Evolutionary conservation across 1,140 invertebrate genomes (phyloP).

Genomic region (Lordiphosa clarofinis): DNA sequence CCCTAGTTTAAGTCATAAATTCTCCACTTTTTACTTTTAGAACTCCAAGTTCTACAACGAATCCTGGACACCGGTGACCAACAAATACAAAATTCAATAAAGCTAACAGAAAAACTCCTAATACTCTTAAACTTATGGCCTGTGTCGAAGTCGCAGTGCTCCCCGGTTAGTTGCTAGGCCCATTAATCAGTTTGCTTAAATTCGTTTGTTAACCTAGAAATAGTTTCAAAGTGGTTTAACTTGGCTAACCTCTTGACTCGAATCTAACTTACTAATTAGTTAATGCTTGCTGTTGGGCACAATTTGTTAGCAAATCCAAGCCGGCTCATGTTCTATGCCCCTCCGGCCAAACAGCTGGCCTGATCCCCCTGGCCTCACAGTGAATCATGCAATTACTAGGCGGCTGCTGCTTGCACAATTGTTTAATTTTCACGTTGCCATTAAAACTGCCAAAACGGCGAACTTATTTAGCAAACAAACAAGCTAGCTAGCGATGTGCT

Average conservation of each 20-base stretch:
- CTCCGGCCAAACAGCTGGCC: constrained; percentile 35
- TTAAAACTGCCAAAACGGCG: constrained; percentile 42
- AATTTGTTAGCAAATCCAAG: constrained; percentile 1
- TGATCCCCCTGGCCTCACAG: constrained; percentile 11
- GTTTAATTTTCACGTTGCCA: constrained; percentile 74
- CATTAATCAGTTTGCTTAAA: constrained; percentile 50
- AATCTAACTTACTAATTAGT: constrained; percentile 28
- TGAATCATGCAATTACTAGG: constrained; percentile 68
- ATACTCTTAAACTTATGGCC: too few relatives aligned
- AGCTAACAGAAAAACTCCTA: too few relatives aligned
- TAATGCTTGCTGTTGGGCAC: background rate
- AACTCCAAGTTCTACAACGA: too few relatives aligned
- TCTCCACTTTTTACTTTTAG: too few relatives aligned
- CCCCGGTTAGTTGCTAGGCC: constrained; percentile 1
- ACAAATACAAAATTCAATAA: too few relatives aligned
- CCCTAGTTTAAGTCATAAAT: too few relatives aligned
- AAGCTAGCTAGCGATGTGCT: constrained; percentile 25
- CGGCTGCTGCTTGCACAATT: constrained; percentile 61
- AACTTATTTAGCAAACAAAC: constrained; percentile 38
- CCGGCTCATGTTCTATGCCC: constrained; percentile 19
- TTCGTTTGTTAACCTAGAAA: constrained; percentile 44
- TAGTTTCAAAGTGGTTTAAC: constrained; percentile 37
- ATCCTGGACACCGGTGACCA: too few relatives aligned
- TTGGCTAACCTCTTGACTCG: constrained; percentile 8
- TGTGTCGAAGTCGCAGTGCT: background rate